Conservation (phyloP, 2,888 invertebrate genomes). For the Lasioglossum morio region DNA sequence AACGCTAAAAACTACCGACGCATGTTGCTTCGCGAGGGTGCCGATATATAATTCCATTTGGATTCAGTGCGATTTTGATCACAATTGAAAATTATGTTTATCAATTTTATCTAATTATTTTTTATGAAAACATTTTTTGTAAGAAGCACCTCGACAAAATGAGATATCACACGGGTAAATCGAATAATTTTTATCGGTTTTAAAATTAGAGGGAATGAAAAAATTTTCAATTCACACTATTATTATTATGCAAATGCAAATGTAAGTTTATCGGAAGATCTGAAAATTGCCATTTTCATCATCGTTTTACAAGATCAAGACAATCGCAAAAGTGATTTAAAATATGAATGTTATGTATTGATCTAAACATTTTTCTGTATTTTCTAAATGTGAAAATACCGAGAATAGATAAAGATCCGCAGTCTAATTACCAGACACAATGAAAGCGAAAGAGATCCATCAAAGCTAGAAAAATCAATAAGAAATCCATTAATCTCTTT, state of each 20-base stretch:
- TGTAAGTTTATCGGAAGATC: not conserved
- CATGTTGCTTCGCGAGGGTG: not conserved
- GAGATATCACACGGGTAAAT: too few species aligned
- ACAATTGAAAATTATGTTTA: not conserved
- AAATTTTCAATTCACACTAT: not conserved
- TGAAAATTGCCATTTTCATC: not conserved
- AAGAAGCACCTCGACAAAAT: not conserved
- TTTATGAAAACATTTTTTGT: not conserved
- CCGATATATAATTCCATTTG: not conserved
- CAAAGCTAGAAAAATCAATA: constrained; percentile 45
- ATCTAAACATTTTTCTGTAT: not conserved
- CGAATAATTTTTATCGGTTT: not conserved
- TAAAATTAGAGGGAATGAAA: not conserved
- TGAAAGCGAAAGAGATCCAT: constrained; percentile 16
- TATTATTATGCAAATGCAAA: not conserved
- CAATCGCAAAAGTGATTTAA: not conserved
- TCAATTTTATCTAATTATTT: not conserved
- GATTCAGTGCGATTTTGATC: not conserved
- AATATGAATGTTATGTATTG: not conserved
- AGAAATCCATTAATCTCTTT: constrained; percentile 57
- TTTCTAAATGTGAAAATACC: not conserved
- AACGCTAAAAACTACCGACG: not conserved
- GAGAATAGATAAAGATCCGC: not conserved
- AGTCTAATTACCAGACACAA: not conserved
- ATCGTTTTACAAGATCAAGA: not conserved